Conservation (phyloP, 2,888 invertebrate genomes). For the Tortrix viridana region DNA sequence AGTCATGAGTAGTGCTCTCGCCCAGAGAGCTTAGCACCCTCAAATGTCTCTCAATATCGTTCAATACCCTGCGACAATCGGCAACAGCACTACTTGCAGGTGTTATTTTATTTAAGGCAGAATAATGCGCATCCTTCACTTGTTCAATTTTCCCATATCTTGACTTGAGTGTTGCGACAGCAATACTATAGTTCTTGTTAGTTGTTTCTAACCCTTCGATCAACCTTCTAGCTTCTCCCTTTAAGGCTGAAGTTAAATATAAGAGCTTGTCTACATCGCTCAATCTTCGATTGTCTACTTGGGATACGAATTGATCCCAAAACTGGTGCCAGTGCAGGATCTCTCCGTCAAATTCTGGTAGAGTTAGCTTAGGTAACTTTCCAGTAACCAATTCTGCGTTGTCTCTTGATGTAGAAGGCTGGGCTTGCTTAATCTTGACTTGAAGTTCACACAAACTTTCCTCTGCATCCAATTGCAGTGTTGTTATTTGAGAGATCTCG, state of each 20-base stretch:
- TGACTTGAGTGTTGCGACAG: background rate
- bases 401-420: background rate
- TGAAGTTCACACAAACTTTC: background rate
- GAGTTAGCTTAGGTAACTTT: too few relatives aligned
- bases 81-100: background rate
- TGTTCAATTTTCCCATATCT: background rate
- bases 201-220: background rate
- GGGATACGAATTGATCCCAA: too few relatives aligned
- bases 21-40: slow-evolving; percentile 17
- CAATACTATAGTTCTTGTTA: background rate
- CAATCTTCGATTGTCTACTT: too few relatives aligned
- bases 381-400: too few relatives aligned
- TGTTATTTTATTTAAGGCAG: slow-evolving; percentile 6
- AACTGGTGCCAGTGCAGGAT: too few relatives aligned
- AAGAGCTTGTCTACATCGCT: too few relatives aligned
- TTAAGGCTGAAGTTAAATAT: background rate
- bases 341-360: too few relatives aligned
- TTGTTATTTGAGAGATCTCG: too few relatives aligned
- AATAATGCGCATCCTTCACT: slow-evolving; percentile 11
- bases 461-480: background rate
- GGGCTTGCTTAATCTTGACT: background rate
- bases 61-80: slow-evolving; percentile 1
- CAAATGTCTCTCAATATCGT: slow-evolving; percentile 11
- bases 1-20: slow-evolving; percentile 9
- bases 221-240: background rate